Percentiles rank a stretch among this genome's conserved stretches.
Evolutionary conservation across 2,797 vertebrate genomes (phyloP).

Genomic region (Poeciliopsis gracilis): DNA sequence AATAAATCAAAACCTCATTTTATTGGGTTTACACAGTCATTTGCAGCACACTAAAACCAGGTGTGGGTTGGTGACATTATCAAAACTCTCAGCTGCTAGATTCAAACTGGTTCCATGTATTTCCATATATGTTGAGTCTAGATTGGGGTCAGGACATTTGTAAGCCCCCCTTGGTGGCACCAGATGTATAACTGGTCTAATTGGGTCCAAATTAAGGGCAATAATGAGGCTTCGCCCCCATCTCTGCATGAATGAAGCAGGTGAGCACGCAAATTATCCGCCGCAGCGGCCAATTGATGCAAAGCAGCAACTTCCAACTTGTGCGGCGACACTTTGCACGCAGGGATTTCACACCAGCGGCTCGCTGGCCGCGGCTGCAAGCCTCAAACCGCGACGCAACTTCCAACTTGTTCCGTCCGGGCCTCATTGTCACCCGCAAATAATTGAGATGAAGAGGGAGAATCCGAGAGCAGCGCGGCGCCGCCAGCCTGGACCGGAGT

Average conservation of each 20-base stretch:
- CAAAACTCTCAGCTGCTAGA: not conserved
- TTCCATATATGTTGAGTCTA: not conserved
- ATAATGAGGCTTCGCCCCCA: not conserved
- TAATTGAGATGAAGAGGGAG: not conserved
- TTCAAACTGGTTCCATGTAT: not conserved
- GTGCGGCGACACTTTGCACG: conserved; percentile 4
- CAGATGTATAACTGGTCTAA: not conserved
- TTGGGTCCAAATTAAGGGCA: not conserved
- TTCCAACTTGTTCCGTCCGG: conserved; percentile 59
- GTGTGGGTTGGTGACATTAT: not conserved
- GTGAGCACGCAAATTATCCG: conserved; percentile 5
- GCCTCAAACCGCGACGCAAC: conserved; percentile 57
- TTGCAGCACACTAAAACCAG: not conserved
- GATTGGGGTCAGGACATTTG: not conserved
- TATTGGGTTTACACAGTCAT: not conserved
- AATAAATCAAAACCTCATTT: not conserved
- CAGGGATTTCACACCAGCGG: conserved; percentile 26
- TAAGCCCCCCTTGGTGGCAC: not conserved
- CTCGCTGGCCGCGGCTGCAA: conserved; percentile 41
- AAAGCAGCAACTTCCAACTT: conserved; percentile 22
- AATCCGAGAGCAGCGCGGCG: conserved; percentile 18
- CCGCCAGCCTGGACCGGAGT: conserved; percentile 57
- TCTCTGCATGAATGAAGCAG: not conserved
- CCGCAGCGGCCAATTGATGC: conserved; percentile 20
- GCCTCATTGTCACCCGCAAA: conserved; percentile 33